Conservation (phyloP, 2,113 vertebrate genomes). For the Mirounga angustirostris region DNA sequence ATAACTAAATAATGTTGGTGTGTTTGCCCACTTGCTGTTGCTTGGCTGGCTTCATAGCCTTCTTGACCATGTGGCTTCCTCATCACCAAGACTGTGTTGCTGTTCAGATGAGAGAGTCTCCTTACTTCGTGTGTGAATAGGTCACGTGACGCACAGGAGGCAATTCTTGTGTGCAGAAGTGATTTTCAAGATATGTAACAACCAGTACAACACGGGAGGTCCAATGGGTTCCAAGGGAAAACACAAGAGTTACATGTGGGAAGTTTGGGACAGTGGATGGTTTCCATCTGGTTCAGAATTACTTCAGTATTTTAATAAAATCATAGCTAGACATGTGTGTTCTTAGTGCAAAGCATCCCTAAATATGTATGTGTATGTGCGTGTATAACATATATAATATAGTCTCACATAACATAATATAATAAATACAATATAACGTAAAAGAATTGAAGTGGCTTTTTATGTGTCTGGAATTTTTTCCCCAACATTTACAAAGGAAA, state of each 20-base stretch:
- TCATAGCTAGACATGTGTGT: neutral
- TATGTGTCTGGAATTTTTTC: neutral
- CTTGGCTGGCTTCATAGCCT: neutral
- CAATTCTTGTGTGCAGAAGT: neutral
- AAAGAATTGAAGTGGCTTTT: neutral
- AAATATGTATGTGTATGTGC: neutral
- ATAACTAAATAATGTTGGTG: neutral
- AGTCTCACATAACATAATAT: neutral
- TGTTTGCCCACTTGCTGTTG: neutral
- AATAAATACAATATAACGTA: neutral
- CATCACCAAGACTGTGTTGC: neutral
- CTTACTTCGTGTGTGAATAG: neutral
- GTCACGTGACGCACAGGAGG: neutral
- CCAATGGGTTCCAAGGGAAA: neutral
- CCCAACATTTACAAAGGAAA: constrained; percentile 28
- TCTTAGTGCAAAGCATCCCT: neutral
- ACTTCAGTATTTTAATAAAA: constrained; percentile 45
- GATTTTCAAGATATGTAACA: constrained; percentile 47
- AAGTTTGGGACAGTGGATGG: neutral
- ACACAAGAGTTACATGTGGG: neutral
- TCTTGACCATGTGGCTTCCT: neutral
- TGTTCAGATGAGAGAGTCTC: neutral
- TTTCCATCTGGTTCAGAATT: constrained; percentile 28
- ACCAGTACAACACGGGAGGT: neutral
- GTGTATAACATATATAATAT: neutral